Percentiles rank a stretch among this genome's conserved stretches.
Evolutionary conservation across 2,113 vertebrate species (phyloP).

Genomic region (Panthera leo): DNA sequence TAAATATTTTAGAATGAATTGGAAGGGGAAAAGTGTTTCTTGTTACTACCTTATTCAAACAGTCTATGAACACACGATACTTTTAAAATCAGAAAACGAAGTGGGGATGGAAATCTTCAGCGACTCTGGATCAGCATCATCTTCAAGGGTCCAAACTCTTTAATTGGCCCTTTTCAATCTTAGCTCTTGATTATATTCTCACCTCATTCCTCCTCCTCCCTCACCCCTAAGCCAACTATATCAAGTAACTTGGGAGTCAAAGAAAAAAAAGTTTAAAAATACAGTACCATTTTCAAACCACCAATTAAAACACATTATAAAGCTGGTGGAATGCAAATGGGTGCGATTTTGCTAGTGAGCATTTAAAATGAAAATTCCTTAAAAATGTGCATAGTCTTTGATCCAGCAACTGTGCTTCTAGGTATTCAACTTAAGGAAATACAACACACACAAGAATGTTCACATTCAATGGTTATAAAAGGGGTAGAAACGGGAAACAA

Average conservation of each 20-base stretch:
- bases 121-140: neutral
- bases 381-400: neutral
- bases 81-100: neutral
- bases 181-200: neutral
- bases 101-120: neutral
- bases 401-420: neutral
- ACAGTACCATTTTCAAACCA: neutral
- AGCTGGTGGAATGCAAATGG: neutral
- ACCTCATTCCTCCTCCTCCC: neutral
- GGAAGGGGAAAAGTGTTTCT: neutral
- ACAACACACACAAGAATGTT: neutral
- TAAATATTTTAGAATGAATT: neutral
- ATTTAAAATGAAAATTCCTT: conserved; percentile 33
- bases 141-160: neutral
- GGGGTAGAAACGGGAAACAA: neutral
- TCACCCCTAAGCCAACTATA: neutral
- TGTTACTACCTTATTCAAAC: neutral
- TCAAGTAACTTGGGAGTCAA: neutral
- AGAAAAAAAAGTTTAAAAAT: neutral
- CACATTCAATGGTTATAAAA: neutral
- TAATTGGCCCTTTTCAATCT: neutral
- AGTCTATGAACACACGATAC: neutral
- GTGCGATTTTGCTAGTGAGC: neutral
- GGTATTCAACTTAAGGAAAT: neutral
- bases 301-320: neutral